These are phyloP conservation scores for Eupristina koningsbergeri DNA, from an alignment of 1,140 invertebrate species.

Conservation along the genomic window DNA sequence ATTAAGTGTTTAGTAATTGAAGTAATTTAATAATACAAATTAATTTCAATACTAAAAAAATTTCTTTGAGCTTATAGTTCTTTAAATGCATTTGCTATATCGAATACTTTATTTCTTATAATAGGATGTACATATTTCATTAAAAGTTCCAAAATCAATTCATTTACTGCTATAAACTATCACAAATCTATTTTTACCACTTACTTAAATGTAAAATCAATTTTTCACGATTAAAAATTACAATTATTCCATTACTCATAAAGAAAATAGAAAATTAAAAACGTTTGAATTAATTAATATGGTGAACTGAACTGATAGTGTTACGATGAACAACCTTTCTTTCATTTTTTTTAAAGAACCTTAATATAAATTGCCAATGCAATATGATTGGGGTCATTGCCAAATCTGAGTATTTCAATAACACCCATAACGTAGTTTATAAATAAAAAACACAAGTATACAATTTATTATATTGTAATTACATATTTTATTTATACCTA, in stretches of 20 bases:
- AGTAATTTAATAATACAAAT: too few relatives aligned
- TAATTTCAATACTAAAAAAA: too few relatives aligned
- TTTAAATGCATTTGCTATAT: too few relatives aligned
- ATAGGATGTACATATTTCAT: not conserved
- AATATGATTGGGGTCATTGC: constrained; percentile 50
- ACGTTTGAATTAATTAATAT: not conserved
- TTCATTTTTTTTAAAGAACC: constrained; percentile 51
- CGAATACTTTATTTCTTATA: too few relatives aligned
- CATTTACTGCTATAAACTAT: not conserved
- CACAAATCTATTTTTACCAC: not conserved
- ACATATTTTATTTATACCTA: too few relatives aligned
- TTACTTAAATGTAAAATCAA: not conserved
- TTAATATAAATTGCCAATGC: constrained; percentile 47
- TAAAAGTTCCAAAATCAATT: not conserved
- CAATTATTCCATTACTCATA: not conserved
- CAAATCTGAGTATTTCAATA: constrained; percentile 51
- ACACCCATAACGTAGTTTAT: constrained; percentile 39
- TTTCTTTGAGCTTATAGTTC: too few relatives aligned
- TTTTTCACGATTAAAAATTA: too few relatives aligned
- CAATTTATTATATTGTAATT: too few relatives aligned
- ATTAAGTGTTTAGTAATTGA: too few relatives aligned
- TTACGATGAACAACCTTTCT: constrained; percentile 38
- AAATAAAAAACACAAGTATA: not conserved
- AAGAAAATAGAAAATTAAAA: not conserved
- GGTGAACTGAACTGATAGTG: not conserved